Base-by-base conservation (phyloP, 2,113 vertebrate species). In the Himantopus leucocephalus region DNA sequence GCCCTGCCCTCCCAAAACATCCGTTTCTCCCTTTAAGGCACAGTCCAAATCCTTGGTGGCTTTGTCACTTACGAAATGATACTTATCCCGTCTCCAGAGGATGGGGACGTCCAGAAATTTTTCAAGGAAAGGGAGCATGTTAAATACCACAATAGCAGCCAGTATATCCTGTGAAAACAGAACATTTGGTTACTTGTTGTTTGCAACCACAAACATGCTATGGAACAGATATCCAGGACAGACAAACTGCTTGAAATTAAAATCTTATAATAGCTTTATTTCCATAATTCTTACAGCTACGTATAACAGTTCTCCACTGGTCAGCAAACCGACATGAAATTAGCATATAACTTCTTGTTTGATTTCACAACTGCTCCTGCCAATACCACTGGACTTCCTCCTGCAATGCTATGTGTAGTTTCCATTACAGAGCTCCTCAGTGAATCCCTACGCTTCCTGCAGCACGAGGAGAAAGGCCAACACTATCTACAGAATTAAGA, bases 141-240 rank as follows among this genome's bases (percentile, higher is more conserved):
- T 98, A 92, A 95, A 96, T 56, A 98, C 62, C 52, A 97, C 68
- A 68, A 97, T 56, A 24, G 97, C 97, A 64, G 98, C 96, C 88
- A 97, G 63, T 43, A 97, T 72, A 72, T 95, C 92, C 98, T 98
- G 89, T 55, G 22, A 45, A 78, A 82, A 70, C 13, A 96, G 80
- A 66, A 66, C 68, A 59, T 73, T 95, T 58, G 79, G 29, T 24
- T 32, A 37, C 8, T 66, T 81, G 52, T 43, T 32, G 29, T 52
- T 30, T 71, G 62, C 53, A 83, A 34, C n/a, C 72, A 86, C 52
- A 50, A 70, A 48, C 29, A 70, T 41, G 26, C 41, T 41, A 68
- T 41, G 22, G 15, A 48, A 56, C 70, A 75, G 48, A 55, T 35
- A 86, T 1, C 18, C 26, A 23, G 9, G 10, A 50, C 27, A 50